Evolutionary conservation across 2,113 vertebrate species (phyloP), one percentile per base, ranked within the genome.

Genomic region (Caracal caracal): DNA sequence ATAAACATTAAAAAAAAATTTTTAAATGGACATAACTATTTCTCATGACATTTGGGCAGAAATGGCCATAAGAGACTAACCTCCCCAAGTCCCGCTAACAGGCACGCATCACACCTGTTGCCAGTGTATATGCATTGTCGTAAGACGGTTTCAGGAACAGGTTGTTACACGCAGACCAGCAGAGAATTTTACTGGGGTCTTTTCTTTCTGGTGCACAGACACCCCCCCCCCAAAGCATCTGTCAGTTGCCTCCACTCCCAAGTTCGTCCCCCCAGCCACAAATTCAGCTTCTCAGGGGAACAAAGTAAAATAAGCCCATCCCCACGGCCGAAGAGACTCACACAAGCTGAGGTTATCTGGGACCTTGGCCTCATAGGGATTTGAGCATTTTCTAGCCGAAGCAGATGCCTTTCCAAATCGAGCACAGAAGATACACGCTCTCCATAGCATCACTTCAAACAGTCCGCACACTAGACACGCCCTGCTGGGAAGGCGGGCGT

Each of bases 101-200:
- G 37, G 19, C 13, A 12, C 1, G 5, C 1, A 6, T 3, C 3
- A 3, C 1, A 9, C 53, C 26, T 19, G 7, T 5, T 15, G 30
- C 37, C 0, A 0, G 53, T 2, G 6, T 2, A 6, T 12, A 26
- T 0, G 8, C 35, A 3, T 2, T 10, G 20, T 8, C 28, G 51
- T 30, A 33, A 51, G 68, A 43, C 6, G 3, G 13, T 9, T 26
- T 35, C 43, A 3, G 10, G 59, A 51, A 61, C 3, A 2, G 4
- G 2, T 1, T 40, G 37, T 33, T 49, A 10, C 19, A 35, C 4
- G 4, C 19, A 1, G 81, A n/a, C 0, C 15, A 3, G 11, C 5
- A 0, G 12, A 20, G 49, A 22, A n/a, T 15, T 2, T 1, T 5
- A 15, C 73, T 0, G 0, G 1, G 53, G 16, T 49, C 88, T 53